Evolutionary conservation across 2,113 vertebrate species (phyloP), one percentile per base, ranked within the genome.

Genomic region (Gila orcuttii): DNA sequence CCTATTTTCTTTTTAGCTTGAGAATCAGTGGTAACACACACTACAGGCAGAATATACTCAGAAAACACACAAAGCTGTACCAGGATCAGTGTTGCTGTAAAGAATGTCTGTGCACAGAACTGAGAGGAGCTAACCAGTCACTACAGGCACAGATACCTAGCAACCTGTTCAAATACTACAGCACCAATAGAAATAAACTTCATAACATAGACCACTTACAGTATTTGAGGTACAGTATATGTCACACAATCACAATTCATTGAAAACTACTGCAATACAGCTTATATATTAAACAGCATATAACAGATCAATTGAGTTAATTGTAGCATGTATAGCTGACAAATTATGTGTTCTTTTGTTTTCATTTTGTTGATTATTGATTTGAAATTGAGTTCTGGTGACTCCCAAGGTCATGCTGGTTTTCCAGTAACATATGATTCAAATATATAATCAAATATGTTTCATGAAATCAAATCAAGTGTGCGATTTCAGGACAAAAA

Each of bases 61-160:
- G 25, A 78, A 17, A 59, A 12, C 47, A 78, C 52, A 79, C 5
- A 59, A 21, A 73, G 23, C 76, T 87, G 75, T 73, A 73, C 50
- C 39, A 57, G 31, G 36, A 50, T 78, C 60, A 60, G 47, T 60
- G 57, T 71, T 69, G 42, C 74, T 59, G 59, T 80, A 64, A n/a
- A 83, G 28, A 75, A 80, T 28, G 39, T 21, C 75, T 83, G 64
- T 85, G 68, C 77, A 85, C 77, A 88, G 50, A 85, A 75, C 23
- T 33, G 31, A 69, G 55, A 59, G 28, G 36, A 60, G 74, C 52
- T 42, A 39, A 57, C 31, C 79, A 82, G 83, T 74, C 45, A 25
- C 66, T n/a, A 77, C 13, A 55, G 64, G 60, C 25, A 47, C 39
- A 39, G 55, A 82, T 62, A 57, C 42, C n/a, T 15, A 45, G 21